These are phyloP conservation scores for Cactoblastis cactorum DNA, from an alignment of 2,888 invertebrate species.

Conservation along the genomic window DNA sequence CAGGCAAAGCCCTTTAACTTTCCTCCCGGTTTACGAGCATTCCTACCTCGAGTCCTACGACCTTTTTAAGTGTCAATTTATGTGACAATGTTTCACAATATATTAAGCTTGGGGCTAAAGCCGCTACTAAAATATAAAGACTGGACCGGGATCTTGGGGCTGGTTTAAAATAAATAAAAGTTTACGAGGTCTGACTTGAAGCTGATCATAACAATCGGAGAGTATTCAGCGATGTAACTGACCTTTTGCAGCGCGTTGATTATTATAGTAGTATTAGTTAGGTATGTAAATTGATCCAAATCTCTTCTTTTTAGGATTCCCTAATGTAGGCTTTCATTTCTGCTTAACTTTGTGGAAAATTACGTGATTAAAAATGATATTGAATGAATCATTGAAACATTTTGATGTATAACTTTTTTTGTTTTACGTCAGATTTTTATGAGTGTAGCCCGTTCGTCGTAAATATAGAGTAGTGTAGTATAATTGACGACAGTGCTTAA, in stretches of 20 bases:
- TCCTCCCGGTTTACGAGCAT: constrained; percentile 34
- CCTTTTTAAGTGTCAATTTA: constrained; percentile 56
- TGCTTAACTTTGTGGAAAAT: no score
- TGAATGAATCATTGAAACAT: no score
- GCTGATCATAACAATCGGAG: constrained; percentile 23
- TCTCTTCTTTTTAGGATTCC: no score
- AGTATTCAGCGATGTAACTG: background rate
- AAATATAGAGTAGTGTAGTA: background rate
- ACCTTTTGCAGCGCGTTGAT: no score
- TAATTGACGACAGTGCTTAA: background rate
- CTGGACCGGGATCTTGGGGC: constrained; percentile 30
- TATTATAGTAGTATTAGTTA: no score
- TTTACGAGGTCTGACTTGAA: constrained; percentile 30
- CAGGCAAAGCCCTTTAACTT: constrained; percentile 10
- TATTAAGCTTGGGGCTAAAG: constrained; percentile 40
- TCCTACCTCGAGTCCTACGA: constrained; percentile 34
- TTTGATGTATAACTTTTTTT: no score
- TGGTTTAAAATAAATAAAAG: constrained; percentile 40
- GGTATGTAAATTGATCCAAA: no score
- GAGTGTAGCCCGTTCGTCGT: background rate
- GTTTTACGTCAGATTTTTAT: no score
- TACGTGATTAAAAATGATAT: no score
- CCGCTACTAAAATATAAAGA: constrained; percentile 39
- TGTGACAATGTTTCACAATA: constrained; percentile 51
- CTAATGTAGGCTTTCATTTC: no score